phyloP scores from a whole-genome alignment of 2,113 vertebrate species.

The Alces alces region DNA sequence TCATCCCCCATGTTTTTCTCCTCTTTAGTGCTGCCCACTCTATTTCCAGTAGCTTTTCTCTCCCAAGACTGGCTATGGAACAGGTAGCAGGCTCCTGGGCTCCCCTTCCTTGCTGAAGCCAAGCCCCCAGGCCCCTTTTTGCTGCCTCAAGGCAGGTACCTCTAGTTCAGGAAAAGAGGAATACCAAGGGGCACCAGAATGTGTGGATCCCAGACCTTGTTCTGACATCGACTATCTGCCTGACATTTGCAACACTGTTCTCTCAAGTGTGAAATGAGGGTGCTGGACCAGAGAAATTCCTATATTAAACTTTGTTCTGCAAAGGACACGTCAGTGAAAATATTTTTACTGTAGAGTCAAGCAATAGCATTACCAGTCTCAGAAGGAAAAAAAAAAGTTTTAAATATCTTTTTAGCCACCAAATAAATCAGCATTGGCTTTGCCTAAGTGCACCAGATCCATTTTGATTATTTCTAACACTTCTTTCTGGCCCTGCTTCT shows the following conservation, averaged over 20 bases:
- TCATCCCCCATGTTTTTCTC: neutral
- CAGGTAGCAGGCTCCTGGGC: neutral
- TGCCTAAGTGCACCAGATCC: neutral
- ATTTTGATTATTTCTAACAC: neutral
- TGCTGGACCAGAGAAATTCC: neutral
- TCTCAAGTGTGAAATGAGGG: neutral
- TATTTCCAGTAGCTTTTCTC: neutral
- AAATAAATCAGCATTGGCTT: neutral
- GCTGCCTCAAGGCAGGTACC: neutral
- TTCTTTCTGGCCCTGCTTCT: neutral
- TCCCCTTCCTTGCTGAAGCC: neutral
- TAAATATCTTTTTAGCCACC: neutral
- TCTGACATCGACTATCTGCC: neutral
- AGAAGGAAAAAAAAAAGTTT: neutral
- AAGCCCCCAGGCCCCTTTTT: neutral
- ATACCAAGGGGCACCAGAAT: neutral
- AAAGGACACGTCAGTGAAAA: slow-evolving; percentile 3
- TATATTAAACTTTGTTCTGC: neutral
- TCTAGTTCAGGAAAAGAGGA: neutral
- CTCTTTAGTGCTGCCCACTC: neutral
- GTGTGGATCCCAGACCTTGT: neutral
- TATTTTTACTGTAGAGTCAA: neutral
- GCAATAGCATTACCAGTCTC: neutral
- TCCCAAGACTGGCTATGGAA: neutral
- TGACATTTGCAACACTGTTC: neutral